A percentile compares a stretch with the other conserved stretches of the same genome.
These are phyloP conservation scores for Irena cyanogastra DNA, from an alignment of 2,113 vertebrate genomes.

Conservation along the genomic window DNA sequence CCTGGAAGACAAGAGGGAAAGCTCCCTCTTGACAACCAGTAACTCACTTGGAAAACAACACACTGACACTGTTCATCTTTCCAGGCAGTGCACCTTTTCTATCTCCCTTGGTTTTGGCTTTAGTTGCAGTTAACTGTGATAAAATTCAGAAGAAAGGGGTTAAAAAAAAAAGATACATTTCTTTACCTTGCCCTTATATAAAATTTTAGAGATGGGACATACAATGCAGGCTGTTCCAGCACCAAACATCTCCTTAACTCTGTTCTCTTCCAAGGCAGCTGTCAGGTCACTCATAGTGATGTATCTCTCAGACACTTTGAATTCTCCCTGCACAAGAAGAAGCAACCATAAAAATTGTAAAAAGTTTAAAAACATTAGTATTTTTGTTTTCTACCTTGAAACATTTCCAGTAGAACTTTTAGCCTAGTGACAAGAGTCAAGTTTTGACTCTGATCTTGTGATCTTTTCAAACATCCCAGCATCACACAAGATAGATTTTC, in stretches of 20 bases:
- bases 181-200: conserved; percentile 84
- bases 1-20: neutral
- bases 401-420: neutral
- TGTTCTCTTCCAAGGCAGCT: conserved; percentile 73
- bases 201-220: conserved; percentile 78
- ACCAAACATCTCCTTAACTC: conserved; percentile 90
- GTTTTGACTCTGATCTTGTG: neutral
- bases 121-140: neutral
- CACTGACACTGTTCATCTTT: neutral
- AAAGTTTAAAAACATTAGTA: neutral
- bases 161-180: neutral
- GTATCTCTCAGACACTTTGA: conserved; percentile 84
- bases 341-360: neutral
- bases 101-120: neutral
- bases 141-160: neutral
- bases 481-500: neutral
- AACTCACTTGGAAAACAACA: neutral
- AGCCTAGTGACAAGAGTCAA: neutral
- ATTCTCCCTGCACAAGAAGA: conserved; percentile 73
- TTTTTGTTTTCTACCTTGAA: neutral
- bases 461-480: neutral
- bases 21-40: neutral
- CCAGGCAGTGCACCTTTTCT: neutral
- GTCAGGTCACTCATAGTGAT: conserved; percentile 84
- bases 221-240: conserved; percentile 88